Conservation (phyloP, 2,888 invertebrate genomes). For the Rhagonycha lutea region DNA sequence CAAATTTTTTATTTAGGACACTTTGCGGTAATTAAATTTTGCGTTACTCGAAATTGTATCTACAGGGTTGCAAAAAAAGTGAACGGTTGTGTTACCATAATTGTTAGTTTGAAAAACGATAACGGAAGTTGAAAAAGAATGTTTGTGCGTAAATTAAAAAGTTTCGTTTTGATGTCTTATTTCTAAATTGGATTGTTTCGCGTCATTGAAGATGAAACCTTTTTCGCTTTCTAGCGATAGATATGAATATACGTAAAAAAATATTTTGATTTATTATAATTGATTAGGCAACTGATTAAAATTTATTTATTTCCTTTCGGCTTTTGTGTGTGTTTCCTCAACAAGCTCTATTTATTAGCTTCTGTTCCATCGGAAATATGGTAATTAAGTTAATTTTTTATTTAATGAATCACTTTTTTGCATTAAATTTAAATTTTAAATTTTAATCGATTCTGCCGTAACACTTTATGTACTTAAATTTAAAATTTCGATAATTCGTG, state of each 20-base stretch:
- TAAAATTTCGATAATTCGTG: not conserved
- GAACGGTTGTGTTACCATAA: not conserved
- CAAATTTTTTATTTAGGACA: not conserved
- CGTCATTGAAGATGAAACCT: not conserved
- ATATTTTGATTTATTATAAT: not conserved
- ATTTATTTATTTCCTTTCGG: not conserved
- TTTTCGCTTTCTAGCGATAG: not conserved
- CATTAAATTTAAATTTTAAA: not conserved
- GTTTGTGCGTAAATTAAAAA: not conserved
- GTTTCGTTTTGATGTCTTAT: not conserved
- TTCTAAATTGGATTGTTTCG: not conserved
- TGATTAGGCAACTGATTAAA: not conserved
- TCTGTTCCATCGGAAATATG: not conserved
- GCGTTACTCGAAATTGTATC: not conserved
- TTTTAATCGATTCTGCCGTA: not conserved
- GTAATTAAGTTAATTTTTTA: not conserved
- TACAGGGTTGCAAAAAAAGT: not conserved
- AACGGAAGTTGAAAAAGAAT: not conserved
- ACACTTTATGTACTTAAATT: not conserved
- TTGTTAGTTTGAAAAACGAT: not conserved
- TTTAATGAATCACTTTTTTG: not conserved
- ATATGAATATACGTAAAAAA: not conserved
- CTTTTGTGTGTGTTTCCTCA: not conserved
- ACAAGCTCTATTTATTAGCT: not conserved
- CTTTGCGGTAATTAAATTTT: not conserved